Evolutionary conservation across 2,797 vertebrate genomes (phyloP).

Genomic region (Gobionotothen gibberifrons): DNA sequence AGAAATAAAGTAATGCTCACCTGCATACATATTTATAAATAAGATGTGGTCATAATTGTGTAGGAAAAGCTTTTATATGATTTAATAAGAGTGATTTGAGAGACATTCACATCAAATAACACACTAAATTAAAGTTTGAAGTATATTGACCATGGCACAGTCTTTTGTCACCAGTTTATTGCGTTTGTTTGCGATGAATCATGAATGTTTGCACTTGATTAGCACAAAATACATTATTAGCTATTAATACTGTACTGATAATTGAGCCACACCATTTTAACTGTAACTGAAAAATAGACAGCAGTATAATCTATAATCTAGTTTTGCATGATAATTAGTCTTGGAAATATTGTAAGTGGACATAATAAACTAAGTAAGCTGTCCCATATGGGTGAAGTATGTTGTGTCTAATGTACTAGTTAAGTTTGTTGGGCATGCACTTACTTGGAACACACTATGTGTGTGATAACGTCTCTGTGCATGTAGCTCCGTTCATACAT

Average conservation of each 20-base stretch:
- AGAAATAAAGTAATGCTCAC: background rate
- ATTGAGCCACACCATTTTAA: background rate
- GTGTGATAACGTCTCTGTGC: slow-evolving; percentile 97
- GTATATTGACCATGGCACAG: background rate
- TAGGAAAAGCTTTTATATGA: background rate
- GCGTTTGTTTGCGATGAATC: background rate
- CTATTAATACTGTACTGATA: no score
- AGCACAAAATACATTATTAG: background rate
- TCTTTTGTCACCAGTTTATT: background rate
- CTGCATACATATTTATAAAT: background rate
- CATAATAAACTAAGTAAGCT: background rate
- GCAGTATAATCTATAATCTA: no score
- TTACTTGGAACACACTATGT: slow-evolving; percentile 94
- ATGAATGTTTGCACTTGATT: background rate
- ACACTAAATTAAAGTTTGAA: background rate
- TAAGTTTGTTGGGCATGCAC: slow-evolving; percentile 45
- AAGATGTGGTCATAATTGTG: background rate
- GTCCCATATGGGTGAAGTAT: background rate
- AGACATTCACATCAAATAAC: background rate
- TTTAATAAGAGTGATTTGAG: no score
- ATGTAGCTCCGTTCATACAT: slow-evolving; percentile 99
- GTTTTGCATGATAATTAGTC: background rate
- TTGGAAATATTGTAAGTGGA: background rate
- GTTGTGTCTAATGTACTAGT: background rate
- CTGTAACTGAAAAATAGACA: background rate